Evolutionary conservation across 2,888 invertebrate species (phyloP).

Genomic region (Parnassius apollo): DNA sequence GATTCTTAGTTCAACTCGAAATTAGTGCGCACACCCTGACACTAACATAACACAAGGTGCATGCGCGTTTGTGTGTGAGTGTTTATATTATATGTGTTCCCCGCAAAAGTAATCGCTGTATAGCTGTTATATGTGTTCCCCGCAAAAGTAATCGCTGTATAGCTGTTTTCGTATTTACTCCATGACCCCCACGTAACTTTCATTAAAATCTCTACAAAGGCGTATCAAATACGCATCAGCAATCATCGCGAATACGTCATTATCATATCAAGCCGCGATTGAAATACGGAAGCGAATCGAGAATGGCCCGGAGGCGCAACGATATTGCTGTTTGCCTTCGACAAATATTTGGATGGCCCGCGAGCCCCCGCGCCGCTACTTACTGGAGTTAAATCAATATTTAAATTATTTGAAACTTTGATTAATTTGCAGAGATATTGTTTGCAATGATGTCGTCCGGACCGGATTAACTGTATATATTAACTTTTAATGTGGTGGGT

Average conservation of each 20-base stretch:
- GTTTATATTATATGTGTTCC: no score
- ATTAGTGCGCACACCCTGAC: no score
- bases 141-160: neutral
- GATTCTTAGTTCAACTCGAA: no score
- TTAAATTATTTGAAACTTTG: slow-evolving; percentile 79
- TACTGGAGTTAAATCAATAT: slow-evolving; percentile 79
- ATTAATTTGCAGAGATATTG: slow-evolving; percentile 77
- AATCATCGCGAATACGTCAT: slow-evolving; percentile 61
- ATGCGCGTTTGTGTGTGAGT: no score
- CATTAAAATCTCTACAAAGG: slow-evolving; percentile 51
- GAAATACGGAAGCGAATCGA: slow-evolving; percentile 46
- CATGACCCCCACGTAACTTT: slow-evolving; percentile 35
- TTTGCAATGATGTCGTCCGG: slow-evolving; percentile 69
- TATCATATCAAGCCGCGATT: slow-evolving; percentile 64
- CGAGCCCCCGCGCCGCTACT: slow-evolving; percentile 62
- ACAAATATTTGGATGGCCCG: slow-evolving; percentile 63
- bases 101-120: neutral
- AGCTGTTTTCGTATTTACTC: slow-evolving; percentile 2
- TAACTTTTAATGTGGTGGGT: neutral
- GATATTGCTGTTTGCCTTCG: slow-evolving; percentile 74
- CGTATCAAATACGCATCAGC: slow-evolving; percentile 57
- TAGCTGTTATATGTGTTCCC: neutral
- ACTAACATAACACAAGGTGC: no score
- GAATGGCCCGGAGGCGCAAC: slow-evolving; percentile 62
- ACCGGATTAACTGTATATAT: slow-evolving; percentile 44